Base-by-base conservation (phyloP, 2,113 vertebrate genomes). In the Colistium nudipinnis region DNA sequence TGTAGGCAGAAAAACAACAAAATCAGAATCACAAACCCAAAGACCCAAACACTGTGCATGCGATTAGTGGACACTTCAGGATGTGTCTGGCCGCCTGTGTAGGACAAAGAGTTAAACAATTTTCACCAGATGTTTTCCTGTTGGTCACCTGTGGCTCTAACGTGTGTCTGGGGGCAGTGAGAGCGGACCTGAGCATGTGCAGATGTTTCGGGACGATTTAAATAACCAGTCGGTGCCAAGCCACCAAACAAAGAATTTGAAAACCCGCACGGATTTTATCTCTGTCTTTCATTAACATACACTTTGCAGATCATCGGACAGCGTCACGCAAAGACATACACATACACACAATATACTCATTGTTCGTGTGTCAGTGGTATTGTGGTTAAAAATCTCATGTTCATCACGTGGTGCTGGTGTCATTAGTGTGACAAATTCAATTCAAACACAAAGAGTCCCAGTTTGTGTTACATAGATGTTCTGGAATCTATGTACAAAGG, bases 401-500 rank as follows among this genome's bases (percentile, higher is more conserved):
- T 51, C 1, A 52, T 36, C 39, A 1, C 36, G 25, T 76, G 56
- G 57, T 71, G 33, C 28, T 66, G 28, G 48, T 62, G 55, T 63
- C 70, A 47, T 63, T 12, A 36, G 25, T 10, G 43, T 33, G 31
- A 55, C 30, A 30, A 53, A 20, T n/a, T n/a, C n/a, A n/a, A n/a
- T n/a, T n/a, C n/a, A n/a, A n/a, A n/a, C n/a, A n/a, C n/a, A n/a
- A n/a, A n/a, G n/a, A n/a, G n/a, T n/a, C n/a, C n/a, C n/a, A n/a
- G n/a, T n/a, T n/a, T 12, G 51, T 33, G 30, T 53, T 12, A 22
- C 7, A 22, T 3, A 5, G 11, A 33, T 22, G 48, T 43, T 45
- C 22, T 41, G 54, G 77, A 59, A 64, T 70, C 48, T 36, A 25
- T 41, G n/a, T n/a, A n/a, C n/a, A n/a, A n/a, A n/a, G n/a, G n/a